Conservation (phyloP, 2,113 vertebrate genomes). For the Siniperca knerii region DNA sequence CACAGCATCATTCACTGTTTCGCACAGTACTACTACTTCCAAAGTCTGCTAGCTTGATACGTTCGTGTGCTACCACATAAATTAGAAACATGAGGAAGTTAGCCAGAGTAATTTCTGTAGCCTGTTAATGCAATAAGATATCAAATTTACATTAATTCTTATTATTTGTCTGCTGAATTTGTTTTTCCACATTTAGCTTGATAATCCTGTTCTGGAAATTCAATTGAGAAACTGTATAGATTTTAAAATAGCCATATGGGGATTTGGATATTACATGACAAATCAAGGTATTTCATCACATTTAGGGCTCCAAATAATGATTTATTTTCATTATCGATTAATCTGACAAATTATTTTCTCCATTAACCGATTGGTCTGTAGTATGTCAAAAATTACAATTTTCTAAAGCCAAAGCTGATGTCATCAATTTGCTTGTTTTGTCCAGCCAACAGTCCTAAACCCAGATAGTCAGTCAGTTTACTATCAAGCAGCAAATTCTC, state of each 20-base stretch:
- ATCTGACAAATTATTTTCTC: not conserved
- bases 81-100: constrained; percentile 18
- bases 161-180: not conserved
- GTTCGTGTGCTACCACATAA: constrained; percentile 32
- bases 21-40: not conserved
- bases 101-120: constrained; percentile 2
- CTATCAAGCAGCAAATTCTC: not conserved
- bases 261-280: not conserved
- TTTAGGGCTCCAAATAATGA: not conserved
- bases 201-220: constrained; percentile 2
- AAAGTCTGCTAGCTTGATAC: constrained; percentile 2
- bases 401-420: not conserved
- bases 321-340: not conserved
- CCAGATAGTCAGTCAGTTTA: not conserved
- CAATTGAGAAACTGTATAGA: not conserved
- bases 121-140: constrained; percentile 16
- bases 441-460: not conserved
- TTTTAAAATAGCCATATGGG: not conserved
- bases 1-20: constrained; percentile 6
- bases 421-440: not conserved
- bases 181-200: not conserved
- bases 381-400: not conserved
- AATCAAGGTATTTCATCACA: not conserved
- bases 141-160: not conserved
- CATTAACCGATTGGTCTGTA: not conserved